phyloP scores from a whole-genome alignment of 2,888 invertebrate genomes.

The Cephus spinipes region DNA sequence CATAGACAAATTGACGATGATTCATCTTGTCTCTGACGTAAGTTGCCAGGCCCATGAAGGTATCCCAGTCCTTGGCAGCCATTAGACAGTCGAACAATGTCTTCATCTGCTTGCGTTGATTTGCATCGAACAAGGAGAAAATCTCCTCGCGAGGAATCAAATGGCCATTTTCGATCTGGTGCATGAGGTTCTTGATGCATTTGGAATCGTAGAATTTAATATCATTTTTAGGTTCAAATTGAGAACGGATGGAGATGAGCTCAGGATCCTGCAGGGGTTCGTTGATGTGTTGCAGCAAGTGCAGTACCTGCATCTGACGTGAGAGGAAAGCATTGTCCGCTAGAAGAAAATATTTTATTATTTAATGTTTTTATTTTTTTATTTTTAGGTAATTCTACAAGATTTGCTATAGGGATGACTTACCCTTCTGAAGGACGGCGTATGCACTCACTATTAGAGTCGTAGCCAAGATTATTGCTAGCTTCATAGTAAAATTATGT shows the following conservation, averaged over 20 bases:
- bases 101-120: conserved; percentile 71
- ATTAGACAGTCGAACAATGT: conserved; percentile 75
- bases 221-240: conserved; percentile 52
- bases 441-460: background rate
- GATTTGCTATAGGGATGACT: background rate
- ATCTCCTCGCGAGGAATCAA: conserved; percentile 70
- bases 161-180: conserved; percentile 57
- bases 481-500: conserved; percentile 7
- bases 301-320: conserved; percentile 69
- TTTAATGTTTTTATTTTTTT: background rate
- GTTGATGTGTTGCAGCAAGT: conserved; percentile 71
- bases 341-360: conserved; percentile 33
- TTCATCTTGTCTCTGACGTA: conserved; percentile 70
- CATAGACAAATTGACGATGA: conserved; percentile 72
- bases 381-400: conserved; percentile 4
- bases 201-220: conserved; percentile 22
- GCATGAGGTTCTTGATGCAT: conserved; percentile 23
- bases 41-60: conserved; percentile 69
- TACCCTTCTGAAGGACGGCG: conserved; percentile 6
- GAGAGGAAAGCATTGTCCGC: conserved; percentile 68
- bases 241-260: conserved; percentile 67
- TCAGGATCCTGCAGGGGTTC: conserved; percentile 70
- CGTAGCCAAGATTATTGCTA: background rate
- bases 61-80: conserved; percentile 70
- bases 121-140: conserved; percentile 72